These are phyloP conservation scores for Nothobranchius kuhntae DNA, from an alignment of 2,113 vertebrate species.

Conservation along the genomic window DNA sequence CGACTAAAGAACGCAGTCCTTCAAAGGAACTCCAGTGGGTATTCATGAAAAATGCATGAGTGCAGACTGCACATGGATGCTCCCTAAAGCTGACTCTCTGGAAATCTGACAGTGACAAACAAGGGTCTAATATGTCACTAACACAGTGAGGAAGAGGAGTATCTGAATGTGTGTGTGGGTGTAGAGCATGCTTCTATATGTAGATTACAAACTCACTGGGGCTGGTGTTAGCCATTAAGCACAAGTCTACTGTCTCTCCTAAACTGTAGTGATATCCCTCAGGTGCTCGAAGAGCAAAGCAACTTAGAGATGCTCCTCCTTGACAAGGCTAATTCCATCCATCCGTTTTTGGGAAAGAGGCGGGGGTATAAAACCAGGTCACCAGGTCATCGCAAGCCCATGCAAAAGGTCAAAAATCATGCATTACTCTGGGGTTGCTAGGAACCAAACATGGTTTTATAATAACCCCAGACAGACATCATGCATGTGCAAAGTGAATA, in stretches of 20 bases:
- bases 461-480: no score
- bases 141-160: slow-evolving; percentile 36
- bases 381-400: no score
- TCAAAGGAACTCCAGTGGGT: slow-evolving; percentile 65
- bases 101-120: slow-evolving; percentile 74
- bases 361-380: no score
- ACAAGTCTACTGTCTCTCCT: neutral
- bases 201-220: slow-evolving; percentile 39
- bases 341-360: no score
- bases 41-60: slow-evolving; percentile 81
- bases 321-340: no score
- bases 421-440: no score
- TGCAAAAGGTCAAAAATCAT: no score
- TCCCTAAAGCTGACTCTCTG: slow-evolving; percentile 62
- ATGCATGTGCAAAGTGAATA: no score
- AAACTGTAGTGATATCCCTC: slow-evolving; percentile 11
- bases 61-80: slow-evolving; percentile 63
- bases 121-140: slow-evolving; percentile 63
- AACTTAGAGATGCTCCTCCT: neutral
- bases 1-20: slow-evolving; percentile 56
- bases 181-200: slow-evolving; percentile 33
- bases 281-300: neutral
- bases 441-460: no score
- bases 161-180: slow-evolving; percentile 37
- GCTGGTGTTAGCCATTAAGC: slow-evolving; percentile 39